phyloP scores from a whole-genome alignment of 2,888 invertebrate genomes.

The Kryphioiulus occultus region DNA sequence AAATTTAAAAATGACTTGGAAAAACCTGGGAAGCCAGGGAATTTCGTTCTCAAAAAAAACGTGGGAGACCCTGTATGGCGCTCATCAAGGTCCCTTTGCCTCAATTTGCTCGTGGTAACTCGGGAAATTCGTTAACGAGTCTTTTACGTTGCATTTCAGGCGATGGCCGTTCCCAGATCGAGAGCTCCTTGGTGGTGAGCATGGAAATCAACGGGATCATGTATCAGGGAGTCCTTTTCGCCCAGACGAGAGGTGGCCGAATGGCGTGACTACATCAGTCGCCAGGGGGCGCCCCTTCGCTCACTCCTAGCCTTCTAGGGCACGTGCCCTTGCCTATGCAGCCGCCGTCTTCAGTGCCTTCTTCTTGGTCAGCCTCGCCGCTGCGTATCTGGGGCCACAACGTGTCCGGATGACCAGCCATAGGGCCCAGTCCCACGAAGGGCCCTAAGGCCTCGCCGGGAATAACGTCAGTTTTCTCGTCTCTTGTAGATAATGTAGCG shows the following conservation, averaged over 20 bases:
- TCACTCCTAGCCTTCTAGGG: conserved; percentile 10
- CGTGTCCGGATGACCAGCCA: background rate
- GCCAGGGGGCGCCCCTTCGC: background rate
- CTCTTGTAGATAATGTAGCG: background rate
- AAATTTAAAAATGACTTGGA: too few species aligned
- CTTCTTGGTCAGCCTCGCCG: background rate
- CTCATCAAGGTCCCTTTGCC: too few species aligned
- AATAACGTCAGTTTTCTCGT: background rate
- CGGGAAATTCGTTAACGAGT: too few species aligned
- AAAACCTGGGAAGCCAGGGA: too few species aligned
- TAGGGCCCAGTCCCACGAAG: background rate
- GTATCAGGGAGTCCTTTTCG: conserved; percentile 93
- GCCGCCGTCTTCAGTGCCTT: conserved; percentile 35
- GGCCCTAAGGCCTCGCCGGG: background rate
- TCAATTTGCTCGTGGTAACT: too few species aligned
- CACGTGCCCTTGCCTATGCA: conserved; percentile 20
- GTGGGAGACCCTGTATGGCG: too few species aligned
- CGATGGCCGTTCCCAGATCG: conserved; percentile 77
- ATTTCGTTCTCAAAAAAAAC: too few species aligned
- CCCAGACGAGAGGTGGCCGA: conserved; percentile 63
- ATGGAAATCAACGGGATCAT: conserved; percentile 96
- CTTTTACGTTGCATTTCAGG: too few species aligned
- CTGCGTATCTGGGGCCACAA: background rate
- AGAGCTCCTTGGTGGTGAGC: conserved; percentile 89
- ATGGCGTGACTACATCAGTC: conserved; percentile 50